phyloP scores from a whole-genome alignment of 2,797 vertebrate genomes.

The Poecile montanus region DNA sequence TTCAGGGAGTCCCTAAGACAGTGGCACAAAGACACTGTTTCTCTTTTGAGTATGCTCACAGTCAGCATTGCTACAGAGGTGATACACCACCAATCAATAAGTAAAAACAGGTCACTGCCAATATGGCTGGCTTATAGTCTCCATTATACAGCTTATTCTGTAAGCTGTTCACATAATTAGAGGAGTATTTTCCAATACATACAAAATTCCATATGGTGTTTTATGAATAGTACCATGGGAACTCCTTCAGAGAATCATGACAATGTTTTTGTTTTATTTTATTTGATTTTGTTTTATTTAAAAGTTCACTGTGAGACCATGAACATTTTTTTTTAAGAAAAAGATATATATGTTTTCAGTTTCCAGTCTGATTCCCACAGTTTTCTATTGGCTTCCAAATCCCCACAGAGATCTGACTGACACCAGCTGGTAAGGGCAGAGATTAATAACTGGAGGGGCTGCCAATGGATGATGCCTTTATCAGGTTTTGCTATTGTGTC shows the following conservation, averaged over 20 bases:
- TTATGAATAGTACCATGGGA: slow-evolving; percentile 7
- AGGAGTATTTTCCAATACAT: not conserved
- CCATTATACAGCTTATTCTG: not conserved
- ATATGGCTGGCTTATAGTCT: not conserved
- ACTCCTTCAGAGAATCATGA: not conserved
- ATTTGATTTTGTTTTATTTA: not conserved
- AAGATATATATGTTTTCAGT: not conserved
- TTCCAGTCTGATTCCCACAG: slow-evolving; percentile 27
- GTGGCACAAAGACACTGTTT: not conserved
- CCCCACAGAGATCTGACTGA: slow-evolving; percentile 3
- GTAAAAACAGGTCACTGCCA: not conserved
- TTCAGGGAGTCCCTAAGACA: not conserved
- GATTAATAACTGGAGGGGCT: not conserved
- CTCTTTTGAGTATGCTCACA: not conserved
- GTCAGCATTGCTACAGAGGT: not conserved
- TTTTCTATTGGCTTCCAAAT: not conserved
- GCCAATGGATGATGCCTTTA: not conserved
- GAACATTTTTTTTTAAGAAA: not conserved
- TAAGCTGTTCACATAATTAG: not conserved
- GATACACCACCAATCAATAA: not conserved
- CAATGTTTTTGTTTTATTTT: not conserved
- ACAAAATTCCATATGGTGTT: slow-evolving; percentile 25
- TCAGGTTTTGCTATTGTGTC: not conserved
- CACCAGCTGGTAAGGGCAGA: slow-evolving; percentile 4
- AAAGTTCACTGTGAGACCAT: slow-evolving; percentile 7